These are phyloP conservation scores for Nanorana parkeri DNA, from an alignment of 2,113 vertebrate genomes.

Conservation along the genomic window DNA sequence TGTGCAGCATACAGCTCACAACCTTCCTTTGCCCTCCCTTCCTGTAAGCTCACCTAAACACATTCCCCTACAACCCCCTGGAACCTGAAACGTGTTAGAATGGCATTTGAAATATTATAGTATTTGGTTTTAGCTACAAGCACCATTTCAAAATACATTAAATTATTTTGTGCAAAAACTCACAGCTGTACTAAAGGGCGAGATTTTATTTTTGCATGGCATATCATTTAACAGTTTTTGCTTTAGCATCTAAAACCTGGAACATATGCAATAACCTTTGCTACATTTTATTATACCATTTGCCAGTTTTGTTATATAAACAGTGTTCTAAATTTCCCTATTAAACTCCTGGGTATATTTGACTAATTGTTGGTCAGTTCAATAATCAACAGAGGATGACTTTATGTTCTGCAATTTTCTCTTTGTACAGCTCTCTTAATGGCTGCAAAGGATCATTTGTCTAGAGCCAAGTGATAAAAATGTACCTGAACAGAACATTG, in stretches of 20 bases:
- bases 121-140: too few species aligned
- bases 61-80: too few species aligned
- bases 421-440: slow-evolving; percentile 41
- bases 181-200: too few species aligned
- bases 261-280: slow-evolving; percentile 14
- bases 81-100: too few species aligned
- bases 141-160: too few species aligned
- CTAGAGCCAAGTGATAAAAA: slow-evolving; percentile 46
- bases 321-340: slow-evolving; percentile 23
- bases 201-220: too few species aligned
- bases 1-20: too few species aligned
- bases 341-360: slow-evolving; percentile 34
- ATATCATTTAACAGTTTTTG: not conserved
- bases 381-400: slow-evolving; percentile 49
- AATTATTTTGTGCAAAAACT: too few species aligned
- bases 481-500: slow-evolving; percentile 40
- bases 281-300: slow-evolving; percentile 31
- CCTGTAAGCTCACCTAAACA: too few species aligned
- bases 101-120: too few species aligned
- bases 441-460: slow-evolving; percentile 44
- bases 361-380: slow-evolving; percentile 48
- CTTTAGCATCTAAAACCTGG: not conserved
- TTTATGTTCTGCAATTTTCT: slow-evolving; percentile 42
- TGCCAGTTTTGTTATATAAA: slow-evolving; percentile 34
- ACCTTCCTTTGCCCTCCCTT: too few species aligned